These are phyloP conservation scores for Thelaira solivaga DNA, from an alignment of 2,888 invertebrate genomes.

Conservation along the genomic window DNA sequence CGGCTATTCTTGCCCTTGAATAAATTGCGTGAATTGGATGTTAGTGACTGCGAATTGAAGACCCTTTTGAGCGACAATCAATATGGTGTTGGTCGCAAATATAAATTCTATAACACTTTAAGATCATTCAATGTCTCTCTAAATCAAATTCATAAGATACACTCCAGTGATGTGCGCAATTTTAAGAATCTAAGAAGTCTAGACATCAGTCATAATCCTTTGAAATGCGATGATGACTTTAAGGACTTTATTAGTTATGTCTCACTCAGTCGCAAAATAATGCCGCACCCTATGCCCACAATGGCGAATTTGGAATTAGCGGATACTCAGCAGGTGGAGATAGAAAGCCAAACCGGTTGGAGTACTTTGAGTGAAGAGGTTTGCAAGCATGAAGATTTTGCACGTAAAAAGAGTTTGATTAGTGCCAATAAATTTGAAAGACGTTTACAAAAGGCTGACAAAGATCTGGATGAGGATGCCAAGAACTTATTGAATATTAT, in stretches of 20 bases:
- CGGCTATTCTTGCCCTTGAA: slow-evolving; percentile 82
- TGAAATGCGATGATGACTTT: slow-evolving; percentile 84
- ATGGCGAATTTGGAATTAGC: slow-evolving; percentile 69
- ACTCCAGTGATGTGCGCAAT: slow-evolving; percentile 69
- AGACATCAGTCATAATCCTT: slow-evolving; percentile 81
- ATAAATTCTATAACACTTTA: slow-evolving; percentile 79
- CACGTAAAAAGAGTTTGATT: slow-evolving; percentile 51
- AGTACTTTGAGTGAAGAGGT: slow-evolving; percentile 72
- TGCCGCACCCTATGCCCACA: slow-evolving; percentile 68
- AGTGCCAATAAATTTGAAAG: slow-evolving; percentile 66
- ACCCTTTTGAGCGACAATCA: slow-evolving; percentile 82
- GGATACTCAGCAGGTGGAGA: slow-evolving; percentile 65
- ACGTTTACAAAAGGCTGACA: slow-evolving; percentile 68
- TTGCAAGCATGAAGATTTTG: slow-evolving; percentile 71
- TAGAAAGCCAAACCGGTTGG: slow-evolving; percentile 70
- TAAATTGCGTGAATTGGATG: slow-evolving; percentile 82
- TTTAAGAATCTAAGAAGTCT: slow-evolving; percentile 77
- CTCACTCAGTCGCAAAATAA: slow-evolving; percentile 69
- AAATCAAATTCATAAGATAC: slow-evolving; percentile 73
- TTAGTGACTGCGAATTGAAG: slow-evolving; percentile 83
- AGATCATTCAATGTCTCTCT: slow-evolving; percentile 79
- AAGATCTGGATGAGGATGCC: slow-evolving; percentile 70
- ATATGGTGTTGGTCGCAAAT: slow-evolving; percentile 70
- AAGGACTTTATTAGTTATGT: slow-evolving; percentile 80
- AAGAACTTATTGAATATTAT: slow-evolving; percentile 69